Evolutionary conservation across 2,888 invertebrate species (phyloP), one percentile per base, ranked within the genome.

Genomic region (Caenorhabditis angaria): DNA sequence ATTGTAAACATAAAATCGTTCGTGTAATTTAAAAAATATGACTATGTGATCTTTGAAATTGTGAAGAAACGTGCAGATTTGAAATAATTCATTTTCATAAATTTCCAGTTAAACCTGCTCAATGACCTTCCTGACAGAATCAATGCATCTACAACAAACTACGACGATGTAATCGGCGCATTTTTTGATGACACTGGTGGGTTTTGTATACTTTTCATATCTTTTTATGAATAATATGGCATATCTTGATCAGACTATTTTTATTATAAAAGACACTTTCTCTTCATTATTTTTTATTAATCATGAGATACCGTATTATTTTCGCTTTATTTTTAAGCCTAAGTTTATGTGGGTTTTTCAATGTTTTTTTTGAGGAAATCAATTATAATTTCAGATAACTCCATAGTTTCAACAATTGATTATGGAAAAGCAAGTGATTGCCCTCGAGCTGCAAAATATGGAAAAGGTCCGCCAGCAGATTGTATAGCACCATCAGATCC

Each of bases 401-500:
- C 73, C 6, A 63, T 74, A 24, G 67, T 70, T 3, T 32, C 58
- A 18, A 53, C 61, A 22, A 56, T 54, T n/a, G 57, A 59, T 32
- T 66, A 67, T 55, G 72, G 72, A 50, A 73, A 25, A n/a, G 72
- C 73, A 0, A 24, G 47, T 10, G 50, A 63, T 29, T 81, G 81
- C 58, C 81, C 81, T 12, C 57, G 56, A 47, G 66, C 70, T 6
- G 60, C 60, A 4, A 77, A 77, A 32, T 82, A 69, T 53, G 80
- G 78, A 12, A 67, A 63, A 32, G 82, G 80, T 12, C 82, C 82
- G 10, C 76, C 80, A 8, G 58, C 68, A 24, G 32, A 64, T 18
- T 85, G 84, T 61, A 27, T 59, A 3, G 22, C 56, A 28, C 65
- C 83, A 10, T 55, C 75, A 3, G 85, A 85, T 60, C 85, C 85